Conservation (phyloP, 2,888 invertebrate genomes). For the Poecilus cupreus region DNA sequence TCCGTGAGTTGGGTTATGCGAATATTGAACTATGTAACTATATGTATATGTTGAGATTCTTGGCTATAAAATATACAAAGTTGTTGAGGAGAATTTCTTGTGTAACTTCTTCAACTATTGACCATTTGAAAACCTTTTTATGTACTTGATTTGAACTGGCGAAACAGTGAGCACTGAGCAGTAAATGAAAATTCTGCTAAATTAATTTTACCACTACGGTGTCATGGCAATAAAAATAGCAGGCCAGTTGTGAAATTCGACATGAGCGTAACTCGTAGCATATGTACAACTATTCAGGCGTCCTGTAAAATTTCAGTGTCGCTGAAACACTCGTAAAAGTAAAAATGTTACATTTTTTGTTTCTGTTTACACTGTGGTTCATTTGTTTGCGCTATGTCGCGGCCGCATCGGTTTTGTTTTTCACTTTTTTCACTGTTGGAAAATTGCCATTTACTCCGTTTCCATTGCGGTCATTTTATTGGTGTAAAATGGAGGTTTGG, state of each 20-base stretch:
- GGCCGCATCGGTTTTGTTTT: constrained; percentile 32
- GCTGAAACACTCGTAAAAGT: constrained; percentile 49
- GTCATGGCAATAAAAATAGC: background rate
- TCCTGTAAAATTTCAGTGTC: constrained; percentile 32
- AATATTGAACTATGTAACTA: no score
- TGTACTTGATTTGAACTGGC: no score
- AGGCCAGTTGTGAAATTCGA: background rate
- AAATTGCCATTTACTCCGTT: constrained; percentile 41
- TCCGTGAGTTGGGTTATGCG: no score
- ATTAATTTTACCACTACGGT: background rate
- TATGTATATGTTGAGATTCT: no score
- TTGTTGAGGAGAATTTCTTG: no score
- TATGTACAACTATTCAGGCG: constrained; percentile 27
- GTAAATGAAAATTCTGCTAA: background rate
- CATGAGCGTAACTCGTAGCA: background rate
- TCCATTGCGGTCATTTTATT: constrained; percentile 44
- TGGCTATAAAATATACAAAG: no score
- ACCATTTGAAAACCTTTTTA: no score
- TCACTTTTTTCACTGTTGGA: constrained; percentile 13
- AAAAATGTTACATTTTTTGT: constrained; percentile 37
- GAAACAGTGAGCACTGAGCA: no score
- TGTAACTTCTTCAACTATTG: no score
- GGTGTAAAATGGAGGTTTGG: constrained; percentile 15
- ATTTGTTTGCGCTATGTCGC: constrained; percentile 50
- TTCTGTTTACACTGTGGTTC: constrained; percentile 52